These are phyloP conservation scores for Polypedilum pembai DNA, from an alignment of 1,140 invertebrate genomes.

Conservation along the genomic window DNA sequence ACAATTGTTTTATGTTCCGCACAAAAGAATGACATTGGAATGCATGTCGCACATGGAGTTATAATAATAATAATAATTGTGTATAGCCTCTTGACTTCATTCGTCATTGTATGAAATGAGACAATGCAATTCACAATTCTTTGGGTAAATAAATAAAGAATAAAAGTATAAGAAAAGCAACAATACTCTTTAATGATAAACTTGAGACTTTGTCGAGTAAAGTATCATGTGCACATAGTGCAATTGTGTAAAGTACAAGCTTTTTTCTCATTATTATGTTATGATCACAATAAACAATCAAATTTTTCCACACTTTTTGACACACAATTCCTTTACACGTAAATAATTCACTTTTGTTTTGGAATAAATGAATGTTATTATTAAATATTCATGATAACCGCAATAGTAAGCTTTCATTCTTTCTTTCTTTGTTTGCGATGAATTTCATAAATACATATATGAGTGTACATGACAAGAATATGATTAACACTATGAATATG, in stretches of 20 bases:
- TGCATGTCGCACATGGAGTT: neutral
- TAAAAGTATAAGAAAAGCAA: neutral
- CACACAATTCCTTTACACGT: neutral
- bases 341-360: slow-evolving; percentile 2
- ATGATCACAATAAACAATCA: slow-evolving; percentile 4
- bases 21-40: slow-evolving; percentile 2
- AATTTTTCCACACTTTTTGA: neutral
- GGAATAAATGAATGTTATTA: neutral
- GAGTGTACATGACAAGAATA: too few relatives aligned
- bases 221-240: neutral
- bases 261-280: neutral
- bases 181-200: neutral
- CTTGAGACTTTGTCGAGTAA: neutral
- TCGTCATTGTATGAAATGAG: neutral
- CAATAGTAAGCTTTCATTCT: neutral
- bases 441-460: too few relatives aligned
- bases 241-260: neutral
- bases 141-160: too few relatives aligned
- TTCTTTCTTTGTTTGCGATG: too few relatives aligned
- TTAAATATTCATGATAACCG: slow-evolving; percentile 13
- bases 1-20: too few relatives aligned
- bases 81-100: neutral
- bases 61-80: slow-evolving; percentile 10
- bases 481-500: too few relatives aligned
- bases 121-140: neutral